Conservation (phyloP, 2,888 invertebrate species). For the Spisula solida region DNA sequence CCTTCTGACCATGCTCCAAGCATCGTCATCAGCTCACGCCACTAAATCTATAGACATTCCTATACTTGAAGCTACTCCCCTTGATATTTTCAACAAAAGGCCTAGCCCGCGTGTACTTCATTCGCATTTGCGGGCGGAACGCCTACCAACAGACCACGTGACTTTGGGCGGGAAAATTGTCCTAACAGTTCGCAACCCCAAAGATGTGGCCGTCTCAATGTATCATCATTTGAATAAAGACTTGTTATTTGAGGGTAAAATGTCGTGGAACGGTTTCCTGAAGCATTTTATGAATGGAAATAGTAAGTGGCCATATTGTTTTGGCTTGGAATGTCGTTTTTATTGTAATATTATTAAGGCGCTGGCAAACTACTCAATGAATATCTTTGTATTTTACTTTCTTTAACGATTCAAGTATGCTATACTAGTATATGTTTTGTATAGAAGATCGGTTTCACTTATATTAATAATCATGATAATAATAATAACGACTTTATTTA, state of each 20-base stretch:
- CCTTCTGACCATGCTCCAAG: not conserved
- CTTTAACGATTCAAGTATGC: too few species aligned
- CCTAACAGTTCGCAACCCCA: constrained; percentile 20
- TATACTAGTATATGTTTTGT: too few species aligned
- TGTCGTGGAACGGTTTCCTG: constrained; percentile 21
- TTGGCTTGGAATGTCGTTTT: not conserved
- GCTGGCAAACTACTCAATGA: too few species aligned
- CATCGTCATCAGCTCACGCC: not conserved
- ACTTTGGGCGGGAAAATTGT: constrained; percentile 11
- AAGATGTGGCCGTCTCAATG: constrained; percentile 31
- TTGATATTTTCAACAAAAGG: not conserved
- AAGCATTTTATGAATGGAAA: constrained; percentile 24
- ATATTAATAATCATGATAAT: too few species aligned
- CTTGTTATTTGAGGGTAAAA: not conserved
- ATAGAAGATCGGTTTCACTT: too few species aligned
- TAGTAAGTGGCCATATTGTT: not conserved
- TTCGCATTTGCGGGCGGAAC: constrained; percentile 5
- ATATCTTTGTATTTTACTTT: too few species aligned
- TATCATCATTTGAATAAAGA: constrained; percentile 25
- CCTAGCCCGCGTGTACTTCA: constrained; percentile 16
- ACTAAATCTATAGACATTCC: constrained; percentile 4
- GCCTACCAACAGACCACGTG: constrained; percentile 22
- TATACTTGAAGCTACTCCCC: not conserved
- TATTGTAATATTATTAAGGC: too few species aligned
- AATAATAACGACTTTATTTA: too few species aligned